Conservation (phyloP, 2,113 vertebrate genomes). For the Lipotes vexillifer region DNA sequence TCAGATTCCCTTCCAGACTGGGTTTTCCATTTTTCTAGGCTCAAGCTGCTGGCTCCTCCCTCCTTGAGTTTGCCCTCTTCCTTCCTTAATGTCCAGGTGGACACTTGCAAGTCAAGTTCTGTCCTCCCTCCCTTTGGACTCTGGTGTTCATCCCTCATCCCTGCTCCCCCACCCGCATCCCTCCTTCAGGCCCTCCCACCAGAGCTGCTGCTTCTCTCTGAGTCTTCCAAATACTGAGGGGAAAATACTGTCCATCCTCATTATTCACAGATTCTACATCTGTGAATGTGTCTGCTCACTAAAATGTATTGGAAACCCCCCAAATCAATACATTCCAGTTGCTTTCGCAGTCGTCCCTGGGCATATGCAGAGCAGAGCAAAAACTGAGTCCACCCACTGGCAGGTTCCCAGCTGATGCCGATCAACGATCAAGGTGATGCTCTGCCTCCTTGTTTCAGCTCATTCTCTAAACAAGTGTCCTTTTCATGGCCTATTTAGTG, state of each 20-base stretch:
- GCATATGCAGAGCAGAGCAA: neutral
- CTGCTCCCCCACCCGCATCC: neutral
- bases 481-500: neutral
- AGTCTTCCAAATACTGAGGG: neutral
- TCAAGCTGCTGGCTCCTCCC: neutral
- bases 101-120: neutral
- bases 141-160: neutral
- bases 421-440: no score
- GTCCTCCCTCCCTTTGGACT: neutral
- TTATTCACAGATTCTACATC: neutral
- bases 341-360: neutral
- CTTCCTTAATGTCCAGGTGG: neutral
- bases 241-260: neutral
- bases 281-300: neutral
- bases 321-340: neutral
- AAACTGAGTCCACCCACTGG: neutral
- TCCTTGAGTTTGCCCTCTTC: neutral
- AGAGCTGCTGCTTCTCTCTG: neutral
- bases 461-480: neutral
- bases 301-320: neutral
- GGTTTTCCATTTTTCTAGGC: neutral
- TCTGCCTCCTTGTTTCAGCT: neutral
- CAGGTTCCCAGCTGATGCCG: neutral
- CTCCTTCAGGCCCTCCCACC: neutral
- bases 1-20: neutral